Evolutionary conservation across 1,140 invertebrate species (phyloP).

Genomic region (Teleopsis dalmanni): DNA sequence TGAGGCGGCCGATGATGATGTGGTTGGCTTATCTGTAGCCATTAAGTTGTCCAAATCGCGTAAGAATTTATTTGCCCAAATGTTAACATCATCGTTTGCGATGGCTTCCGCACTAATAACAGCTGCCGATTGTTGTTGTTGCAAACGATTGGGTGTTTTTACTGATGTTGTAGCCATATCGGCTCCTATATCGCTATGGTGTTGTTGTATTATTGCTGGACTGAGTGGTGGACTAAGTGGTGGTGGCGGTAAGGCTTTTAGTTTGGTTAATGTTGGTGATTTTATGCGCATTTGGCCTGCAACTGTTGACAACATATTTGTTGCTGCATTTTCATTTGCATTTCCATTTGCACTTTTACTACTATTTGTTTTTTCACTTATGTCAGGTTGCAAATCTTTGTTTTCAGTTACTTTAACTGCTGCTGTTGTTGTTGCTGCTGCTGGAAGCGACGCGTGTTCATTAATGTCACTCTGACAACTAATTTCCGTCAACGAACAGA

Average conservation of each 20-base stretch:
- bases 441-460: too few relatives aligned
- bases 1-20: slow-evolving; percentile 18
- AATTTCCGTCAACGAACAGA: too few relatives aligned
- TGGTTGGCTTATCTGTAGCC: slow-evolving; percentile 25
- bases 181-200: too few relatives aligned
- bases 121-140: slow-evolving; percentile 5
- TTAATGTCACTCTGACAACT: too few relatives aligned
- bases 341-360: slow-evolving; percentile 13
- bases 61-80: slow-evolving; percentile 43
- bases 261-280: slow-evolving; percentile 20
- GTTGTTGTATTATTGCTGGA: too few relatives aligned
- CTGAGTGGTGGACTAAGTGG: slow-evolving; percentile 13
- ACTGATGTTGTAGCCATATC: too few relatives aligned
- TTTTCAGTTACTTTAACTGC: too few relatives aligned
- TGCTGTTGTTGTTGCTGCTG: neutral
- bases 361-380: too few relatives aligned
- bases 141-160: slow-evolving; percentile 9
- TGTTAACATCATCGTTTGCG: slow-evolving; percentile 32
- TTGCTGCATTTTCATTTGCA: neutral
- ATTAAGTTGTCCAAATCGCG: slow-evolving; percentile 42
- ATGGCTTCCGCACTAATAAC: neutral
- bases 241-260: slow-evolving; percentile 31
- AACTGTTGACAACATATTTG: neutral
- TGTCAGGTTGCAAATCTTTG: too few relatives aligned
- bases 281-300: neutral